phyloP scores from a whole-genome alignment of 2,797 vertebrate species.

The Neosilurus mollespiculum region DNA sequence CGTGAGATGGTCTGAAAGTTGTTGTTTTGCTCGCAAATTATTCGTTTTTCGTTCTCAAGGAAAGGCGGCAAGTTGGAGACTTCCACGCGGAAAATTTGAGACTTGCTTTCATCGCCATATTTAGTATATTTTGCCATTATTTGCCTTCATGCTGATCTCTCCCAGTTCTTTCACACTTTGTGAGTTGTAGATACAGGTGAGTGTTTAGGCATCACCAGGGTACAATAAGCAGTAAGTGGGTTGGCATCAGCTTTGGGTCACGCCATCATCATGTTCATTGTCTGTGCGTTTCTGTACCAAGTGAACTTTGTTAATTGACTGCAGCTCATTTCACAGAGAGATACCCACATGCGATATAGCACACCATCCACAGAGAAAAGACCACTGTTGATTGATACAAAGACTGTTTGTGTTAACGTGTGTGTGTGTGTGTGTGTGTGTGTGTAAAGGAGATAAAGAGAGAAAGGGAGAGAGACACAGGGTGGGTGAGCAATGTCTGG shows the following conservation, averaged over 20 bases:
- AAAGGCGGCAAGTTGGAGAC: too few species aligned
- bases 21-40: too few species aligned
- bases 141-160: background rate
- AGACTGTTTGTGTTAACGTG: conserved; percentile 48
- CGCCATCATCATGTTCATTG: conserved; percentile 30
- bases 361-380: conserved; percentile 46
- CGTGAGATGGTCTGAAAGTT: too few species aligned
- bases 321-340: conserved; percentile 45
- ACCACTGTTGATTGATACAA: conserved; percentile 57
- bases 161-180: background rate
- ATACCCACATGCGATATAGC: conserved; percentile 51
- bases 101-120: too few species aligned
- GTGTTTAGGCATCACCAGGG: background rate
- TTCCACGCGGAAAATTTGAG: too few species aligned
- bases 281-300: conserved; percentile 36
- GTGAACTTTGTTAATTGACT: conserved; percentile 42
- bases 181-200: background rate
- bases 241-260: conserved; percentile 22
- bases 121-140: too few species aligned
- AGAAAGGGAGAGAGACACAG: conserved; percentile 51
- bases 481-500: conserved; percentile 76
- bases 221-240: conserved; percentile 28
- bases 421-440: conserved; percentile 47
- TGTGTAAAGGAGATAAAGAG: conserved; percentile 39
- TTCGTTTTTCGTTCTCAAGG: too few species aligned